phyloP scores from a whole-genome alignment of 2,888 invertebrate genomes.

The Cecidostiba fungosa region DNA sequence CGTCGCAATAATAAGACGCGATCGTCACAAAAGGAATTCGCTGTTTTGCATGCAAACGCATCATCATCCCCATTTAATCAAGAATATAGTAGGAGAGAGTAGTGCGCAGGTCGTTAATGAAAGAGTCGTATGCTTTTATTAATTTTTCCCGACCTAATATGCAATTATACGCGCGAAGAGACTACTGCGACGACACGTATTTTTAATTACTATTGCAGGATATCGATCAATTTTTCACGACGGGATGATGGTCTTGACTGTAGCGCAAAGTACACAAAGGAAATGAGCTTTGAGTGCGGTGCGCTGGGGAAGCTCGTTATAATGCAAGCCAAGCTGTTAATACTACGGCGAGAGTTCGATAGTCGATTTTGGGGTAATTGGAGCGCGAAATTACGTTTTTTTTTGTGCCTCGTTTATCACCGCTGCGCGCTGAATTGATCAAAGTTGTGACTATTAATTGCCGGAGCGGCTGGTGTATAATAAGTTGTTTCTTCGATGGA shows the following conservation, averaged over 20 bases:
- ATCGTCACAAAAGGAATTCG: background rate
- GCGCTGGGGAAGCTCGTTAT: too few species aligned
- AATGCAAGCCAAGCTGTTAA: background rate
- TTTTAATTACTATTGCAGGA: too few species aligned
- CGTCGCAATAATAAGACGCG: background rate
- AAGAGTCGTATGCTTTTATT: background rate
- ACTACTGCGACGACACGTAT: too few species aligned
- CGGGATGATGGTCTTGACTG: background rate
- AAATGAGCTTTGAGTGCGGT: background rate
- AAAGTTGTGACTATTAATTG: background rate
- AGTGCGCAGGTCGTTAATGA: background rate
- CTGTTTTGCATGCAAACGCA: background rate
- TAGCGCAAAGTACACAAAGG: background rate
- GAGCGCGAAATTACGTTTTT: slow-evolving; percentile 24
- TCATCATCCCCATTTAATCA: slow-evolving; percentile 23
- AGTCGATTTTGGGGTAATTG: background rate
- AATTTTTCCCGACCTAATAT: background rate
- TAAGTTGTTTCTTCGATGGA: background rate
- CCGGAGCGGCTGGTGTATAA: background rate
- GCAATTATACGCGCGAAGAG: too few species aligned
- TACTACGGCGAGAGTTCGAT: background rate
- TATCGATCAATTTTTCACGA: background rate
- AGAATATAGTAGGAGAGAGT: background rate
- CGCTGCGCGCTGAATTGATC: background rate
- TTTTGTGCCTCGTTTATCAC: background rate